Percentiles rank a stretch among this genome's conserved stretches.
phyloP scores from a whole-genome alignment of 2,888 invertebrate genomes.

The Panopea generosa region DNA sequence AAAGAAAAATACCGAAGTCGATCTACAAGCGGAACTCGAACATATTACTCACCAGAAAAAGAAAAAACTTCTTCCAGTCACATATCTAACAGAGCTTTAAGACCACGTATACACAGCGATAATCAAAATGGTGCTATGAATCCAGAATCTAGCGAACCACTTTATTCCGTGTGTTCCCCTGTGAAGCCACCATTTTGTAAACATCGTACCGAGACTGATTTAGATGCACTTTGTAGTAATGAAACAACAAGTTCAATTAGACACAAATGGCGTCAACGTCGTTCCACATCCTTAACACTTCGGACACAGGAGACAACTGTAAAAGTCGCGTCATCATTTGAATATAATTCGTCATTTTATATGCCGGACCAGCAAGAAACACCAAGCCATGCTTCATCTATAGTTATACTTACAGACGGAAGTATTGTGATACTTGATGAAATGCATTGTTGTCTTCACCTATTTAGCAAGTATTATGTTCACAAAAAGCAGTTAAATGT shows the following conservation, averaged over 20 bases:
- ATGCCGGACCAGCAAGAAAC: conserved; percentile 32
- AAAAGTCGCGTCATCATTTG: conserved; percentile 20
- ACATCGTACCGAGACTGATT: conserved; percentile 26
- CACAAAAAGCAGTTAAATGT: conserved; percentile 24
- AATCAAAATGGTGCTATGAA: too few relatives aligned
- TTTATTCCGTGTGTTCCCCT: too few relatives aligned
- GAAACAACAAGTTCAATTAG: conserved; percentile 44
- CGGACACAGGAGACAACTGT: background rate
- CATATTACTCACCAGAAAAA: too few relatives aligned
- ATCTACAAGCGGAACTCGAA: too few relatives aligned
- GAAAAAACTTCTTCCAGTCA: too few relatives aligned
- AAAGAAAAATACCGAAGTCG: too few relatives aligned
- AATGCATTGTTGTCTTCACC: conserved; percentile 25
- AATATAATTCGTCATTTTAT: conserved; percentile 16
- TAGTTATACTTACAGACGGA: conserved; percentile 35
- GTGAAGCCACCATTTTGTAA: background rate
- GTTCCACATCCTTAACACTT: conserved; percentile 36
- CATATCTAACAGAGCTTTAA: too few relatives aligned
- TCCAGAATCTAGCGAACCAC: background rate
- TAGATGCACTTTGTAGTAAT: conserved; percentile 38
- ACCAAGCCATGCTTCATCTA: conserved; percentile 39
- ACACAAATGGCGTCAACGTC: conserved; percentile 42
- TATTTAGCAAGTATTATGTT: conserved; percentile 14
- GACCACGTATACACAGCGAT: too few relatives aligned
- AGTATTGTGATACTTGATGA: conserved; percentile 46